Evolutionary conservation across 92 coral and sea anemone genomes (phyloP).

Genomic region (Palythoa heliodiscus): DNA sequence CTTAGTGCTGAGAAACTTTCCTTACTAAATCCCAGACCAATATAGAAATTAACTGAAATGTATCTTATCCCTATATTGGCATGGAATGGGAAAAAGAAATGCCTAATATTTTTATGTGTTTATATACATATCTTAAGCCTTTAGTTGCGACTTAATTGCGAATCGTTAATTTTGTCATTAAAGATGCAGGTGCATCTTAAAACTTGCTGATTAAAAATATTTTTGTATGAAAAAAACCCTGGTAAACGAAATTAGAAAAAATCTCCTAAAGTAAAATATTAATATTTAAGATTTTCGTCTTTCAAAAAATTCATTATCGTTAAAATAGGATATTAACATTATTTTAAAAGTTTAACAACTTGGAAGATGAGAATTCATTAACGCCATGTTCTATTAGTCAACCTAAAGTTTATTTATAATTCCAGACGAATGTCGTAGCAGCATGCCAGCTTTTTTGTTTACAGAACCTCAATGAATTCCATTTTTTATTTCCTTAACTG

Average conservation of each 20-base stretch:
- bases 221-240: neutral
- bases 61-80: constrained; percentile 25
- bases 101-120: constrained; percentile 19
- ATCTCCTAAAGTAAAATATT: neutral
- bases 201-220: neutral
- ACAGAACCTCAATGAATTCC: constrained; percentile 27
- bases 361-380: neutral
- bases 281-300: neutral
- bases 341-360: neutral
- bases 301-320: neutral
- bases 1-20: neutral
- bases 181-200: neutral
- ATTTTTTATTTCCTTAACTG: constrained; percentile 44
- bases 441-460: constrained; percentile 41
- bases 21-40: constrained; percentile 25
- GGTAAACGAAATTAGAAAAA: neutral
- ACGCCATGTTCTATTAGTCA: neutral
- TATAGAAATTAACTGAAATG: constrained; percentile 20
- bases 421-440: constrained; percentile 7
- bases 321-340: neutral
- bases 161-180: neutral
- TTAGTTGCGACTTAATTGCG: neutral
- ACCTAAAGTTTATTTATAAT: neutral
- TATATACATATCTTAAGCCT: neutral
- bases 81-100: constrained; percentile 11